Conservation (phyloP, 2,797 vertebrate species). For the Sebastiscus albofasciatus region DNA sequence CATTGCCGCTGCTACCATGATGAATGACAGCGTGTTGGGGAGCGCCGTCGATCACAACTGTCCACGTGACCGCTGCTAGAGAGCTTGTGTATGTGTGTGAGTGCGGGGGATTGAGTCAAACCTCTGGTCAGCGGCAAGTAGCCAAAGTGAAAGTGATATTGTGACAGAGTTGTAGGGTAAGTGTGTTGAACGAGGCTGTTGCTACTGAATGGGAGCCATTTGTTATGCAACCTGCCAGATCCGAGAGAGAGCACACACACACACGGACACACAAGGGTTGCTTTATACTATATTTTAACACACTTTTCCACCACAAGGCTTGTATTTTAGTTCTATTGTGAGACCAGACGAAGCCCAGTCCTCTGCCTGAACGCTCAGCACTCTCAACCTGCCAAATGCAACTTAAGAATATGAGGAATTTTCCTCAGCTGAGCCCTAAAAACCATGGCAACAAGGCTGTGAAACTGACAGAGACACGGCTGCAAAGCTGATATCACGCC, state of each 20-base stretch:
- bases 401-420: slow-evolving; percentile 50
- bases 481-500: slow-evolving; percentile 18
- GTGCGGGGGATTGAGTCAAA: slow-evolving; percentile 30
- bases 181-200: slow-evolving; percentile 45
- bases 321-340: slow-evolving; percentile 28
- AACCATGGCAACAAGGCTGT: slow-evolving; percentile 55
- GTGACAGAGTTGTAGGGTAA: slow-evolving; percentile 42
- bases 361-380: not conserved
- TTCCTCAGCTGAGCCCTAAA: slow-evolving; percentile 59
- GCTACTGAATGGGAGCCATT: slow-evolving; percentile 38
- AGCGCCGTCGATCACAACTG: slow-evolving; percentile 28
- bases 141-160: slow-evolving; percentile 60
- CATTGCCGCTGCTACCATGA: slow-evolving; percentile 22
- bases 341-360: slow-evolving; percentile 7
- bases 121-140: slow-evolving; percentile 36
- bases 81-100: not conserved
- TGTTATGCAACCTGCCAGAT: slow-evolving; percentile 47
- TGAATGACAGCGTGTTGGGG: slow-evolving; percentile 47
- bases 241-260: not conserved
- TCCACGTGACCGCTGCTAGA: slow-evolving; percentile 4
- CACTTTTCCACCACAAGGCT: not conserved
- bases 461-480: slow-evolving; percentile 19
- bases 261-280: not conserved
- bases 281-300: slow-evolving; percentile 18
- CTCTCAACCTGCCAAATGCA: slow-evolving; percentile 44